phyloP scores from a whole-genome alignment of 2,888 invertebrate genomes.

The Phalangium opilio region DNA sequence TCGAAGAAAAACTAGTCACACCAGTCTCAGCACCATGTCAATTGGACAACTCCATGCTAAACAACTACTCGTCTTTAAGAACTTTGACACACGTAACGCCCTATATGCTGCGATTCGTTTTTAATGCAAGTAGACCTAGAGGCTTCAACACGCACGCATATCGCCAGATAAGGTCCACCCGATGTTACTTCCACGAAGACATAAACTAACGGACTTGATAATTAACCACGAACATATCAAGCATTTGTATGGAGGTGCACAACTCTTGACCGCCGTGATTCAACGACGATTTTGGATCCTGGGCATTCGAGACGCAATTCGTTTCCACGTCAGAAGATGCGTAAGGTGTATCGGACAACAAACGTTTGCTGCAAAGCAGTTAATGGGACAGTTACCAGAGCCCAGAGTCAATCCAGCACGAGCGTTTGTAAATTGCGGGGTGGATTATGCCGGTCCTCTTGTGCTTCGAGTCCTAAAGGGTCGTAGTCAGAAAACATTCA shows the following conservation, averaged over 20 bases:
- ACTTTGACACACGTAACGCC: too few relatives aligned
- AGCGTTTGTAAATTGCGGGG: too few relatives aligned
- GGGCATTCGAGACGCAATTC: background rate
- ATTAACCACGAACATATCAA: slow-evolving; percentile 10
- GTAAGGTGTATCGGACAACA: slow-evolving; percentile 3
- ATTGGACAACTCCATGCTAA: too few relatives aligned
- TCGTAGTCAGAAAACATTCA: too few relatives aligned
- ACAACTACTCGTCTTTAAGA: too few relatives aligned
- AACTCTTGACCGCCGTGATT: background rate
- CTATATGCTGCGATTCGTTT: too few relatives aligned
- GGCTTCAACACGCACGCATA: too few relatives aligned
- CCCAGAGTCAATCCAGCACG: background rate
- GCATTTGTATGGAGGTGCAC: slow-evolving; percentile 13
- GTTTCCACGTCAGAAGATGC: slow-evolving; percentile 4
- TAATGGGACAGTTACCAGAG: slow-evolving; percentile 7
- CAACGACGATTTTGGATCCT: slow-evolving; percentile 5
- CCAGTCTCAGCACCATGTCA: too few relatives aligned
- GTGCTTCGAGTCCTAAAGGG: slow-evolving; percentile 2
- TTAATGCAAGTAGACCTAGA: too few relatives aligned
- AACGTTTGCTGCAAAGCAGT: background rate
- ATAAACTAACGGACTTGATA: slow-evolving; percentile 10
- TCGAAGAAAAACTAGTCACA: too few relatives aligned
- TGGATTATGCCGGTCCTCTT: too few relatives aligned
- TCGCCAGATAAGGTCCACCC: slow-evolving; percentile 13
- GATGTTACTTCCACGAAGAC: slow-evolving; percentile 13